A percentile compares a stretch with the other conserved stretches of the same genome.
These are phyloP conservation scores for Helarctos malayanus DNA, from an alignment of 2,797 vertebrate genomes.

Conservation along the genomic window DNA sequence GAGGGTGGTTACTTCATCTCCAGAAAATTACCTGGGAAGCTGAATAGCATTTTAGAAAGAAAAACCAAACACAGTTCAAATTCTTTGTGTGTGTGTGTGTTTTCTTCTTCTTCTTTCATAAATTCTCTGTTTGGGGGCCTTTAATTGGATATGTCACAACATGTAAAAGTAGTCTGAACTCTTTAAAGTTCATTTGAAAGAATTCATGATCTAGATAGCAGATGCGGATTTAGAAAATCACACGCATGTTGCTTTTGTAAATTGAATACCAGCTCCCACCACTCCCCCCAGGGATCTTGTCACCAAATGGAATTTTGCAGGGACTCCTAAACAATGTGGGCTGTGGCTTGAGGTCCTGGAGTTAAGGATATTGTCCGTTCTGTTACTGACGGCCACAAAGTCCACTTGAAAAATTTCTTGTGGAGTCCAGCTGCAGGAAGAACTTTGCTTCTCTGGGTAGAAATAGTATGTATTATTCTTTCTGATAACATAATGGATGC, in stretches of 20 bases:
- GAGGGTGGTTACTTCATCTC: neutral
- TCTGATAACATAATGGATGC: neutral
- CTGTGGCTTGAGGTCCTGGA: neutral
- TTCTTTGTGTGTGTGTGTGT: neutral
- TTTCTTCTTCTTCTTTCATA: neutral
- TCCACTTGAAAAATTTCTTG: neutral
- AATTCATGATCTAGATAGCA: neutral
- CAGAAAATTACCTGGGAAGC: neutral
- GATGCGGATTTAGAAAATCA: neutral
- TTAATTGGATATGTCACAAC: neutral
- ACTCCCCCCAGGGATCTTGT: neutral
- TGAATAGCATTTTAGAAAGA: slow-evolving; percentile 21
- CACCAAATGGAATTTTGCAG: neutral
- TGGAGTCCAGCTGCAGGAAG: neutral
- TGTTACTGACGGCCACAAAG: neutral
- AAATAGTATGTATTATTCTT: neutral
- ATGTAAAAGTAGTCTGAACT: neutral
- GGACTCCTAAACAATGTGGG: neutral
- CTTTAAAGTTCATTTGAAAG: neutral
- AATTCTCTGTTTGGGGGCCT: neutral
- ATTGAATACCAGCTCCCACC: neutral
- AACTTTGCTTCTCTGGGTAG: neutral
- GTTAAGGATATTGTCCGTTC: neutral
- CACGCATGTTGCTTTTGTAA: neutral
- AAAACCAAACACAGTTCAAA: neutral